These are phyloP conservation scores for Mechanitis messenoides DNA, from an alignment of 2,888 invertebrate species.

Conservation along the genomic window DNA sequence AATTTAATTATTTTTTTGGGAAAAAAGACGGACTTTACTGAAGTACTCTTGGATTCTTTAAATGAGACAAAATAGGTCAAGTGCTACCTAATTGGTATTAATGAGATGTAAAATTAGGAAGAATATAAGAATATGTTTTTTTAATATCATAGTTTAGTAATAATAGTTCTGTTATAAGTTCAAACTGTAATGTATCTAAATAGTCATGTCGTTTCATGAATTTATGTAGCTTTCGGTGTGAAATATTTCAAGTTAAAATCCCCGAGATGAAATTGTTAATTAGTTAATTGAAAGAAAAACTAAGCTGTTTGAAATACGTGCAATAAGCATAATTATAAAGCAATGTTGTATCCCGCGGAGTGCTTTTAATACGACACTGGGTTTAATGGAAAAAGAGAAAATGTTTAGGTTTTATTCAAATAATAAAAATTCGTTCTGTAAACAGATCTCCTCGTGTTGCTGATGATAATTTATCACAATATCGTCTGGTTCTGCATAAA, in stretches of 20 bases:
- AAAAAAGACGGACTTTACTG: slow-evolving; percentile 8
- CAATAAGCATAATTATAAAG: not conserved
- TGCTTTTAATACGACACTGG: too few relatives aligned
- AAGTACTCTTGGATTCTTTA: slow-evolving; percentile 4
- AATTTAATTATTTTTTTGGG: slow-evolving; percentile 24
- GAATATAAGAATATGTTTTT: not conserved
- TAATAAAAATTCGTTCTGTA: too few relatives aligned
- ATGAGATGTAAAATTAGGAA: not conserved
- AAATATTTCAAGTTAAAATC: not conserved
- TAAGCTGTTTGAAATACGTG: not conserved
- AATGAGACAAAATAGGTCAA: slow-evolving; percentile 5
- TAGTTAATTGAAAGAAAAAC: too few relatives aligned
- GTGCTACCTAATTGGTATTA: slow-evolving; percentile 2
- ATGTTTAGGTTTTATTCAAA: too few relatives aligned
- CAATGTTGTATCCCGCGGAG: too few relatives aligned
- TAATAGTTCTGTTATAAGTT: too few relatives aligned
- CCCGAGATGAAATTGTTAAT: too few relatives aligned
- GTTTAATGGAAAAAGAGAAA: too few relatives aligned
- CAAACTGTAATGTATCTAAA: too few relatives aligned
- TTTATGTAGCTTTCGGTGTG: not conserved
- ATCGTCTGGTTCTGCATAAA: not conserved
- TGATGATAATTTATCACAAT: not conserved
- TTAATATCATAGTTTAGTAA: too few relatives aligned
- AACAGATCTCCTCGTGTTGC: too few relatives aligned
- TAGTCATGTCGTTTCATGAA: not conserved